These are phyloP conservation scores for Ferrisia virgata DNA, from an alignment of 2,888 invertebrate species.

Conservation along the genomic window DNA sequence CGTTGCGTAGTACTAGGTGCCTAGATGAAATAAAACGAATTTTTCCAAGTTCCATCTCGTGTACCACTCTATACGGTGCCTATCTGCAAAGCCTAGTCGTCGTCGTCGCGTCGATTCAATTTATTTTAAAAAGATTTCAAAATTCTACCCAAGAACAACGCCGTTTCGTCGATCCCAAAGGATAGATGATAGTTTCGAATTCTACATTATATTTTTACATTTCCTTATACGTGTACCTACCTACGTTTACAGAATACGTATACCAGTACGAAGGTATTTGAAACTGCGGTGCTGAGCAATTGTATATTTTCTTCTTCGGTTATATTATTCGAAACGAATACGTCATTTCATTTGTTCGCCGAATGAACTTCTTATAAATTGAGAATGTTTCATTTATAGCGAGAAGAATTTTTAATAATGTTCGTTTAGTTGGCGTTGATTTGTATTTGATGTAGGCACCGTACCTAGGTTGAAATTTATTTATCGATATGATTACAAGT, in stretches of 20 bases:
- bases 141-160: background rate
- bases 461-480: too few relatives aligned
- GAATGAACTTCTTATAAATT: background rate
- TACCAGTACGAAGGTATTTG: too few relatives aligned
- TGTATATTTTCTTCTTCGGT: background rate
- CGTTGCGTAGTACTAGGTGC: background rate
- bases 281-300: too few relatives aligned
- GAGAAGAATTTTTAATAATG: background rate
- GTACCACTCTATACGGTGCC: too few relatives aligned
- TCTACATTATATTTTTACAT: background rate
- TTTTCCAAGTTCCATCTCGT: background rate
- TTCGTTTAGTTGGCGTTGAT: too few relatives aligned
- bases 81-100: too few relatives aligned
- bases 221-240: background rate
- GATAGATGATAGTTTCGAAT: background rate
- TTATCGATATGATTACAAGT: too few relatives aligned
- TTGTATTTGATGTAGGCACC: too few relatives aligned
- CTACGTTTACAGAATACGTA: background rate
- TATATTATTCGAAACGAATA: background rate
- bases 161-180: background rate
- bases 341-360: background rate
- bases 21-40: background rate
- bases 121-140: slow-evolving; percentile 3
- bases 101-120: slow-evolving; percentile 3
- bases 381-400: background rate